Base-by-base conservation (phyloP, 2,113 vertebrate genomes). In the Lycocorax pyrrhopterus region DNA sequence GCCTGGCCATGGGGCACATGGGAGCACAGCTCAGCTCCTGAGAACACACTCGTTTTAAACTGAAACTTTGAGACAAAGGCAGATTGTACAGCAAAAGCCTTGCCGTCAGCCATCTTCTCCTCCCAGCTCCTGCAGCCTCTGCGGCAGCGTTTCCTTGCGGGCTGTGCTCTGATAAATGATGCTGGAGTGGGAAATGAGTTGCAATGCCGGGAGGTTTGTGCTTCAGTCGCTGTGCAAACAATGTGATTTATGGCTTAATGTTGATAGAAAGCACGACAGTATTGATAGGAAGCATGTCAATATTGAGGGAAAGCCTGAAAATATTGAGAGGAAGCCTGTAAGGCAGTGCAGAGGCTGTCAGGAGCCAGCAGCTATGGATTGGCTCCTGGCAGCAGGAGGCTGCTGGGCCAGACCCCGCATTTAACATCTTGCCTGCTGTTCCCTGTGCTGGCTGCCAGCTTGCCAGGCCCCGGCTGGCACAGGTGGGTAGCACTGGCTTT, bases 61-160 rank as follows among this genome's bases (percentile, higher is more conserved):
- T 46, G 53, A 22, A 91, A 68, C 89, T 87, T 92, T 16, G 73
- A 67, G 68, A 94, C 91, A 95, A 89, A 95, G 96, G 8, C 77
- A 87, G 94, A 60, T 43, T 75, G 96, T 91, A 2, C 27, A 62
- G 83, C 60, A 33, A 2, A 16, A 73, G 39, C 73, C 19, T 16
- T 43, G n/a, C 30, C 84, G 91, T 53, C 90, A 76, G 88, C 83
- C 95, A 86, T 93, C 83, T 94, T 93, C 93, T 95, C 27, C 77
- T 82, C 39, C 4, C 46, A 37, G 78, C 87, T 76, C 53, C 46
- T n/a, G 72, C 71, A 37, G 58, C 19, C 88, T 83, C 55, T 90
- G 2, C 55, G 6, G 4, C 69, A 67, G 56, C 2, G 0, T 19
- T 51, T 49, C 58, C 73, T 66, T 49, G 41, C 66, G 41, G 35